Evolutionary conservation across 2,888 invertebrate genomes (phyloP), one percentile per base, ranked within the genome.

Genomic region (Lasioglossum lativentre): DNA sequence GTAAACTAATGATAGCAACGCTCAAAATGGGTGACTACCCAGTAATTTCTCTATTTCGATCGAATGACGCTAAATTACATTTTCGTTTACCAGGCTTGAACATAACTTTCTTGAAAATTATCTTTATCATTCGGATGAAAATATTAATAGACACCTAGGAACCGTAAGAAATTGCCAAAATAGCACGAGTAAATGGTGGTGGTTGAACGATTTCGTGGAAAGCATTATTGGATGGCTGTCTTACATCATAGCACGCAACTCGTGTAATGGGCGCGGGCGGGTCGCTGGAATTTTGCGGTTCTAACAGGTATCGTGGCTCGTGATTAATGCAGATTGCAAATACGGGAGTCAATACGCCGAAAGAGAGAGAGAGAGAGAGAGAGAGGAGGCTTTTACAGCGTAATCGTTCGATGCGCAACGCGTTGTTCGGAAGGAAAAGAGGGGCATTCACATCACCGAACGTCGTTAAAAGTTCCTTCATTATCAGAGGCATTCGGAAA

Each of bases 381-480:
- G 34, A 19, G 23, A 38, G 10, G 23, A 68, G 23, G 23, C 68
- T 4, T 68, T 68, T 38, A 10, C 19, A 23, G 34, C 23, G 30
- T 66, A 45, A 75, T 72, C 63, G 47, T 56, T 59, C 30, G 77
- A n/a, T 45, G 63, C 34, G 52, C 27, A 16, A 75, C 71, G 59
- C 63, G 52, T 71, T 76, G 23, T 42, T n/a, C 23, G 3, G 66
- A 47, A 30, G 27, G 23, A 30, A n/a, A 30, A 23, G 27, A 30
- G n/a, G 27, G 30, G 45, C 59, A 72, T 80, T 72, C 78, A 30
- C 34, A 34, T 34, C 68, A 27, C 47, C 76, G 42, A 59, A 70
- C 23, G 56, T 81, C 52, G 76, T 86, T 78, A 86, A 83, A 86
- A 80, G 86, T 68, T 71, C 40, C 45, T 79, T 75, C 80, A 72